Evolutionary conservation across 2,888 invertebrate genomes (phyloP), one percentile per base, ranked within the genome.

Genomic region (Pediacus dermestoides): DNA sequence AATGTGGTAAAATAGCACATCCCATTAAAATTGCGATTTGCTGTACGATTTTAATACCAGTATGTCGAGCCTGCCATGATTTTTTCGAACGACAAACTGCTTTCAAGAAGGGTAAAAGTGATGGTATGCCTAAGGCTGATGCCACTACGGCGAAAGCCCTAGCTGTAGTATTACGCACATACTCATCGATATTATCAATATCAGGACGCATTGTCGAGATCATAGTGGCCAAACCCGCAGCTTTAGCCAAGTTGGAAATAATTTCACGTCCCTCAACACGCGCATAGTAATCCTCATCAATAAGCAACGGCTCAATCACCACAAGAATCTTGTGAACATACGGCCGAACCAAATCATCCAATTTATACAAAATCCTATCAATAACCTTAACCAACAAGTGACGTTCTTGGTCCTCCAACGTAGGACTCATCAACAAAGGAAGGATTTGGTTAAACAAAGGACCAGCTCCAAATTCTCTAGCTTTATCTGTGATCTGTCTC

Each of bases 11-110:
- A 57, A 99, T 97, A 15, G 99, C 99, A 66, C 99, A 99, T 4
- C 99, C 99, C 96, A 99, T 97, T 15, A 99, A 75, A 63, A 99
- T 99, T 28, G 99, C 95, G 53, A 99, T 99, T 74, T 99, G 99
- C 67, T 99, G 99, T 0, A 99, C 97, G 64, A 99, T 99, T 74
- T 99, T 99, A 46, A 99, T 99, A 64, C 97, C 97, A 2, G 96
- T 97, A 68, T 97, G 97, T 9, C 88, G 74, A 2, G 88, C 99
- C 72, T 99, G 99, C 99, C 99, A 99, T 0, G 95, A 96, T 69
- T 99, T 99, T 74, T 99, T 99, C 52, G 95, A 95, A 56, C 94
- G 85, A 67, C 99, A 99, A 2, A 99, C 99, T 34, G 99, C 97
- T 71, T 97, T 99, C 55, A 99, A 78, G 71, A 99, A 99, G 0